Base-by-base conservation (phyloP, 2,888 invertebrate genomes). In the Abrostola tripartita region DNA sequence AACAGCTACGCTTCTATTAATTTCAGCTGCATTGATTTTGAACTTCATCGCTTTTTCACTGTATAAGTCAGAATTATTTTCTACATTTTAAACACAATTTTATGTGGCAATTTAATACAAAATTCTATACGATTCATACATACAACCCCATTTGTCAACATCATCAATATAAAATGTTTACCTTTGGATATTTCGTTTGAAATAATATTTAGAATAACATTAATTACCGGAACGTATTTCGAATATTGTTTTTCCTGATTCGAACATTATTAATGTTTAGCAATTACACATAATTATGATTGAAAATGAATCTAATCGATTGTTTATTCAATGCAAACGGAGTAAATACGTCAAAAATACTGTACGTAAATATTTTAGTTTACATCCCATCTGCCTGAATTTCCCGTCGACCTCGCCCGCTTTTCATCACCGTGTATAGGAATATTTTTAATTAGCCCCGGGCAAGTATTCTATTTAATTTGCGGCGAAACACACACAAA, bases 391-490 rank as follows among this genome's bases (percentile, higher is more conserved):
- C 65, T 75, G 67, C 83, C 81, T 79, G 74, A 81, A 85, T 82
- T 82, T 78, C 73, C 71, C 75, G 72, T 71, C 66, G 74, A 66
- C 73, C 76, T 68, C 72, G 65, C 75, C 76, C 76, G 82, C 81
- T 85, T 85, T 86, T 84, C 83, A 85, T 81, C 80, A 78, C 79
- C 76, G 74, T 76, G 72, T 82, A 81, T 86, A 88, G 57, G 65
- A 68, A 72, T 65, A 83, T 88, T 90, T 89, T 90, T 90, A 92
- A 92, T 92, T 88, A 90, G 88, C 86, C 84, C 70, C 82, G 79
- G 83, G 85, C 87, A 90, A 86, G 90, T 73, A 81, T 91, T 88
- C 82, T 89, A 91, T 92, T 93, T 90, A 89, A 90, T 90, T 90
- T 92, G 90, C 86, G 91, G 90, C 81, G 75, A 76, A 84, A 82